Base-by-base conservation (phyloP, 2,113 vertebrate genomes). In the Zosterops borbonicus region DNA sequence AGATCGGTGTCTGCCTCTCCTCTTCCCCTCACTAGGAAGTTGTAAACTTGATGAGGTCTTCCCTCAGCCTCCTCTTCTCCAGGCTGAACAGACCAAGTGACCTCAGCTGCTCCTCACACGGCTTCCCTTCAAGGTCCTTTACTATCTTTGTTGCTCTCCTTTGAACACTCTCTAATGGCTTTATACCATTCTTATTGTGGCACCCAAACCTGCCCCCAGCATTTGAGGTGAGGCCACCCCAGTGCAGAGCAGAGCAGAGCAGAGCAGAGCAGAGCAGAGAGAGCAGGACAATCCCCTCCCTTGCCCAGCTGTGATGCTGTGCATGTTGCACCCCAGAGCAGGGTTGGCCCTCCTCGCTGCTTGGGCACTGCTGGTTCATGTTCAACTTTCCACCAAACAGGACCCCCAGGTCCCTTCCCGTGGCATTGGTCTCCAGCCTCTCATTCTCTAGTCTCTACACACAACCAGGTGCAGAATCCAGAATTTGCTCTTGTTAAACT, bases 31-130 rank as follows among this genome's bases (percentile, higher is more conserved):
- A 0, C 5, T 12, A 44, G 3, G 21, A 28, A 37, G 8, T 7
- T 50, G 18, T 11, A 29, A 11, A 31, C 9, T 9, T 13, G 29
- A 11, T 58, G 58, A 65, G 19, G 3, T 24, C 2, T 58, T 8
- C 12, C 11, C 21, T 47, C 65, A 49, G 41, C 27, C 22, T 56
- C 7, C 76, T 56, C 21, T 24, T 18, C 58, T 52, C 23, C n/a
- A 75, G 13, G 1, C 29, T 60, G n/a, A 75, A 29, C 6, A 53
- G 27, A 75, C 2, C 7, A 33, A 41, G 14, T 35, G 16, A 22
- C 21, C 9, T 47, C 55, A 47, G 17, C 4, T 1, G 0, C 6
- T 35, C 20, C 5, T 60, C 20, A 35, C 41, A 31, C 0, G 0
- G 8, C 21, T 60, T 74, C 23, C 6, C 3, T 6, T 53, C n/a